Percentiles rank a stretch among this genome's conserved stretches.
Conservation (phyloP, 2,797 vertebrate species). For the Sylvilagus floridanus region DNA sequence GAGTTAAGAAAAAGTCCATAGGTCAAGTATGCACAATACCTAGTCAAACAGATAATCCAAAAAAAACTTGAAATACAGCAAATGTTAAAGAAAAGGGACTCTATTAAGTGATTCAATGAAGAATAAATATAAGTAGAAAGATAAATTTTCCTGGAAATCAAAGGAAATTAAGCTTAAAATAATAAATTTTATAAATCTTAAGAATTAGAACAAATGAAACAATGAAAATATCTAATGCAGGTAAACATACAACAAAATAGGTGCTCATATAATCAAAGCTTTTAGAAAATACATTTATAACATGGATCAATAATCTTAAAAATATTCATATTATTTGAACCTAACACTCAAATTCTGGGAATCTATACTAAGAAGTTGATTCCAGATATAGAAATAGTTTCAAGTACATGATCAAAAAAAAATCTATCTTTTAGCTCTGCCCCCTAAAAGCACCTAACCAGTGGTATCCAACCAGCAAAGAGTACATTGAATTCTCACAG, state of each 20-base stretch:
- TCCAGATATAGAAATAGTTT: conserved; percentile 17
- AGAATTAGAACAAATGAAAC: not conserved
- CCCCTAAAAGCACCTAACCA: too few relatives aligned
- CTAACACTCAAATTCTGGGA: not conserved
- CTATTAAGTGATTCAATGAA: conserved; percentile 34
- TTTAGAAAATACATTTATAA: conserved; percentile 15
- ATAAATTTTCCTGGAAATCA: not conserved
- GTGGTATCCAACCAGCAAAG: too few relatives aligned
- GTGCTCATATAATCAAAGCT: not conserved
- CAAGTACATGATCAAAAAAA: not conserved
- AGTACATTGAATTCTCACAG: too few relatives aligned
- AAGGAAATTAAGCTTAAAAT: conserved; percentile 7
- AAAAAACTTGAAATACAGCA: not conserved
- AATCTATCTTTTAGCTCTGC: too few relatives aligned
- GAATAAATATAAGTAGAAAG: not conserved
- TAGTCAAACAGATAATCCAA: conserved; percentile 46
- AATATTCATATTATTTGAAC: not conserved
- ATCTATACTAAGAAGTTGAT: not conserved
- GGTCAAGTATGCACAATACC: conserved; percentile 12
- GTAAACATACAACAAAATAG: not conserved
- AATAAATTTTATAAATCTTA: not conserved
- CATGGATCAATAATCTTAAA: not conserved
- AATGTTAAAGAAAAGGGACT: not conserved
- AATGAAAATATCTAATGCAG: not conserved
- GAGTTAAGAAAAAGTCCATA: conserved; percentile 34